A percentile compares a stretch with the other conserved stretches of the same genome.
These are phyloP conservation scores for Drosophila melanica DNA, from an alignment of 1,140 invertebrate genomes.

Conservation along the genomic window DNA sequence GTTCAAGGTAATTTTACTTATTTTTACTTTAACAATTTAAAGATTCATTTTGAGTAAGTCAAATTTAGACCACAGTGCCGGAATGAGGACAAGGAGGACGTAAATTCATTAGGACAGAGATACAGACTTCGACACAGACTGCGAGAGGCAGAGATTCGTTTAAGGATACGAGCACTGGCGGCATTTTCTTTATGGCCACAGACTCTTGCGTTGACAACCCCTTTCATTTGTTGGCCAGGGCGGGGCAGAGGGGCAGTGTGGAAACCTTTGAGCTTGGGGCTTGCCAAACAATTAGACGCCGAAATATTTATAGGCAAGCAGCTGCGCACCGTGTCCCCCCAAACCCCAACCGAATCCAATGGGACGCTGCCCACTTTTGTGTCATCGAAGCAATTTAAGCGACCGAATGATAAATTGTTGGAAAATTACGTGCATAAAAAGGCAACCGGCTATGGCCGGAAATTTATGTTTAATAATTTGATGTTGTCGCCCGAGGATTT, in stretches of 20 bases:
- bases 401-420: slow-evolving; percentile 75
- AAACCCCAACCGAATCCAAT: slow-evolving; percentile 9
- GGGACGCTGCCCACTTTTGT: slow-evolving; percentile 60
- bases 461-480: slow-evolving; percentile 82
- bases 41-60: not conserved
- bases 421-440: slow-evolving; percentile 77
- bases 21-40: not conserved
- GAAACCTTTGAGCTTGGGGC: slow-evolving; percentile 35
- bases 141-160: slow-evolving; percentile 28
- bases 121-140: slow-evolving; percentile 8
- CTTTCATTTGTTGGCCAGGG: slow-evolving; percentile 17
- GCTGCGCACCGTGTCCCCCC: slow-evolving; percentile 10
- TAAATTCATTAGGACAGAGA: slow-evolving; percentile 72
- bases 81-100: slow-evolving; percentile 33
- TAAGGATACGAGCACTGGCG: slow-evolving; percentile 36
- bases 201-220: slow-evolving; percentile 43
- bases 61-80: slow-evolving; percentile 13
- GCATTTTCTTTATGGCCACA: slow-evolving; percentile 54
- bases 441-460: slow-evolving; percentile 49
- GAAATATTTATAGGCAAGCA: slow-evolving; percentile 72
- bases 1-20: too few species aligned
- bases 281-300: slow-evolving; percentile 75
- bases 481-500: slow-evolving; percentile 58
- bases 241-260: not conserved
- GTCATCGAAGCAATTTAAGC: slow-evolving; percentile 73